Percentiles rank a stretch among this genome's conserved stretches.
Conservation (phyloP, 2,888 invertebrate genomes). For the Desoria tigrina region DNA sequence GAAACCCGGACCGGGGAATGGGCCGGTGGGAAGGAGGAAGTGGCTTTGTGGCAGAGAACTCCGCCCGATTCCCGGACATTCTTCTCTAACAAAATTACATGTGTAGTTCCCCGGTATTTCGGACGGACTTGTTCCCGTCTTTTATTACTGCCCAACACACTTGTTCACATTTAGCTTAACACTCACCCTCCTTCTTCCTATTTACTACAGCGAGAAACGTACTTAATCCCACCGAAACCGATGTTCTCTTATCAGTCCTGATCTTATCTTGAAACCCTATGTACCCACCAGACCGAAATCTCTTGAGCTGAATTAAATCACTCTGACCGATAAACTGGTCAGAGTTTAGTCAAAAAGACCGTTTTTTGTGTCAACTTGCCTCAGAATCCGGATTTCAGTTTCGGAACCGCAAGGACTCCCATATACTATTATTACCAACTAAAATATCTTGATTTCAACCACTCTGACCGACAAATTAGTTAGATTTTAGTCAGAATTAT, state of each 20-base stretch:
- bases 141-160: not conserved
- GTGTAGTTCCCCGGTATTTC: too few relatives aligned
- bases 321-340: not conserved
- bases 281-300: not conserved
- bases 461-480: too few relatives aligned
- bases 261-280: not conserved
- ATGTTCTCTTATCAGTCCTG: slow-evolving; percentile 4
- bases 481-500: too few relatives aligned
- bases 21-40: slow-evolving; percentile 31
- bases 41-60: slow-evolving; percentile 41
- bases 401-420: not conserved
- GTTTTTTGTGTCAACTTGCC: not conserved
- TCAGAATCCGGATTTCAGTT: not conserved
- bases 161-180: slow-evolving; percentile 8
- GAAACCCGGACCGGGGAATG: not conserved
- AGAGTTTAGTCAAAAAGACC: too few relatives aligned
- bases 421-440: not conserved
- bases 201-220: not conserved
- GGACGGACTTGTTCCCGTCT: too few relatives aligned
- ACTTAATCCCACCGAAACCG: not conserved
- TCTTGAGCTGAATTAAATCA: not conserved
- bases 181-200: not conserved
- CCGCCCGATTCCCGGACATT: slow-evolving; percentile 35
- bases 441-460: too few relatives aligned
- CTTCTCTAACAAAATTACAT: not conserved